A percentile compares a stretch with the other conserved stretches of the same genome.
These are phyloP conservation scores for Podarcis lilfordi DNA, from an alignment of 2,797 vertebrate genomes.

Conservation along the genomic window DNA sequence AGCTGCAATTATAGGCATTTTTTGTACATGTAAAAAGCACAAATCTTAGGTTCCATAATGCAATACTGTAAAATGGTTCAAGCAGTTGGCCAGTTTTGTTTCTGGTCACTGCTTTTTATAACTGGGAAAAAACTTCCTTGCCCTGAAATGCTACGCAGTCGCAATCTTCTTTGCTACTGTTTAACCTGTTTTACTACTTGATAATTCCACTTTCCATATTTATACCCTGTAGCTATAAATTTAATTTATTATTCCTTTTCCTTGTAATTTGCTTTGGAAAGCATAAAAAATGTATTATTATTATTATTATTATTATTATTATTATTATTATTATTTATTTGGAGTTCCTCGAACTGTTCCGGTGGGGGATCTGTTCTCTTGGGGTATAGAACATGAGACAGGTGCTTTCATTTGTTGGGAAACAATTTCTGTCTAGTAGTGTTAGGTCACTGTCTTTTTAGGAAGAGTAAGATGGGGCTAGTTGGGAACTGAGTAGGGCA, in stretches of 20 bases:
- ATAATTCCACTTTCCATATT: background rate
- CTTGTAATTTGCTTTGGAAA: background rate
- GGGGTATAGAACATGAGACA: background rate
- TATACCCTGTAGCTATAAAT: background rate
- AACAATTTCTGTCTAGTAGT: background rate
- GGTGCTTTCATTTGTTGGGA: background rate
- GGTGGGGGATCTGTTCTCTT: conserved; percentile 21
- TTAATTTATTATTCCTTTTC: conserved; percentile 38
- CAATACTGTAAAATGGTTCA: background rate
- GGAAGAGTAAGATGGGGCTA: background rate
- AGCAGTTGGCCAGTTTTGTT: background rate
- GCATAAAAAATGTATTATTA: background rate
- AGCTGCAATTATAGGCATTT: too few relatives aligned
- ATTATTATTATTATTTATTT: background rate
- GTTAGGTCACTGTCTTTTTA: background rate
- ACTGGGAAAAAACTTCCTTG: background rate
- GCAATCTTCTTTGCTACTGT: background rate
- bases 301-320: background rate
- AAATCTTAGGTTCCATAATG: background rate
- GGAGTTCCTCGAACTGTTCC: conserved; percentile 27
- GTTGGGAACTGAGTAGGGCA: background rate
- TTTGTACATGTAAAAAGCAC: background rate
- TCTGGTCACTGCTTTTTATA: conserved; percentile 20
- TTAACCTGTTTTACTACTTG: background rate
- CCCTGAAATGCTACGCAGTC: background rate